These are phyloP conservation scores for Isotomurus palustris DNA, from an alignment of 2,888 invertebrate genomes.

Conservation along the genomic window DNA sequence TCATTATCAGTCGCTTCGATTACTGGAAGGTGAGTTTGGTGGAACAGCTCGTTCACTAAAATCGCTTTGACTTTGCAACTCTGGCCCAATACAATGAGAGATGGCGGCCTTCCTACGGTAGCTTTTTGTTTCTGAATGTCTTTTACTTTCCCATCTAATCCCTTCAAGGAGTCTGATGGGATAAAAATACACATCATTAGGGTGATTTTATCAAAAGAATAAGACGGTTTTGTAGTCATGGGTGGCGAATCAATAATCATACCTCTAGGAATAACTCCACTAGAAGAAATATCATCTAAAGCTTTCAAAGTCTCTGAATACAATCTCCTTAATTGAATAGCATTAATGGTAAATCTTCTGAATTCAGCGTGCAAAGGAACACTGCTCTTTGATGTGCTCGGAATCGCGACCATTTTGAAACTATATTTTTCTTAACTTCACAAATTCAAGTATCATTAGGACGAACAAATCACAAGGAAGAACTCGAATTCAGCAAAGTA, in stretches of 20 bases:
- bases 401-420: not conserved
- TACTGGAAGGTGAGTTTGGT: conserved; percentile 62
- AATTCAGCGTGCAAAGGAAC: conserved; percentile 37
- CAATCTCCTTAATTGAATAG: conserved; percentile 36
- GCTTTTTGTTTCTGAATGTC: conserved; percentile 39
- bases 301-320: conserved; percentile 45
- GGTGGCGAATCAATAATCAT: no score
- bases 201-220: not conserved
- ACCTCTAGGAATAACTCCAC: conserved; percentile 44
- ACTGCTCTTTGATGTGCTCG: not conserved
- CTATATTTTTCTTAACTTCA: not conserved
- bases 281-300: conserved; percentile 43
- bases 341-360: conserved; percentile 43
- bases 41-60: conserved; percentile 68
- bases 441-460: not conserved
- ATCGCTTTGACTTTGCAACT: conserved; percentile 65
- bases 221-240: no score
- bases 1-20: conserved; percentile 39
- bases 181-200: not conserved
- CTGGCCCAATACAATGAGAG: conserved; percentile 69
- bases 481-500: no score
- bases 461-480: not conserved
- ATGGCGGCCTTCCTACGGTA: conserved; percentile 57
- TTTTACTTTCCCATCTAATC: conserved; percentile 43
- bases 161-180: conserved; percentile 37